These are phyloP conservation scores for Cephus cinctus DNA, from an alignment of 1,140 invertebrate genomes.

Conservation along the genomic window DNA sequence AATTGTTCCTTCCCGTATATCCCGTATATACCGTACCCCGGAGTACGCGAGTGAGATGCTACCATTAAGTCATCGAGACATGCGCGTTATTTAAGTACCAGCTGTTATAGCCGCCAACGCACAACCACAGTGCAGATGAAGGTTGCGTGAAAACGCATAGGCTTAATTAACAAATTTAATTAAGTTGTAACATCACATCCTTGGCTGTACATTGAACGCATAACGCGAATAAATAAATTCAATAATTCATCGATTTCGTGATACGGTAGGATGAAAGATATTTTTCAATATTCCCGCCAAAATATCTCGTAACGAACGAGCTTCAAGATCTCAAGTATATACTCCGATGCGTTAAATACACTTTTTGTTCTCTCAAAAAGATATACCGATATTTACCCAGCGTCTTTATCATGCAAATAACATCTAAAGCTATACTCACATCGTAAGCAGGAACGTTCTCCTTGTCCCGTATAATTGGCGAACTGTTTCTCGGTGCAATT, in stretches of 20 bases:
- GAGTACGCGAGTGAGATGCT: no score
- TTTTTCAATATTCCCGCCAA: no score
- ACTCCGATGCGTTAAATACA: slow-evolving; percentile 3
- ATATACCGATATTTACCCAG: no score
- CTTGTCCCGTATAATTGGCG: slow-evolving; percentile 59
- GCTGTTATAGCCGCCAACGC: no score
- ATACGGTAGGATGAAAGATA: no score
- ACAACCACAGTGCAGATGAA: neutral
- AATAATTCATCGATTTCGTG: no score
- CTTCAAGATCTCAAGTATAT: neutral
- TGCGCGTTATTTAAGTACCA: no score
- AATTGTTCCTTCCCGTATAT: no score
- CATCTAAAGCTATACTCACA: slow-evolving; percentile 48
- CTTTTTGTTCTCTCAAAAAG: no score
- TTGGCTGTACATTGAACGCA: slow-evolving; percentile 6
- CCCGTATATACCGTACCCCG: no score
- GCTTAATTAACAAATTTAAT: slow-evolving; percentile 28
- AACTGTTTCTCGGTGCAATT: slow-evolving; percentile 57
- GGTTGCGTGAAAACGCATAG: neutral
- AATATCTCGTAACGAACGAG: no score
- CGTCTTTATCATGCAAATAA: neutral
- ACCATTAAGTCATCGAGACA: no score
- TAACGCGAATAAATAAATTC: slow-evolving; percentile 1
- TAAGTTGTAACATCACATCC: slow-evolving; percentile 39
- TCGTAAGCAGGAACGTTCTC: slow-evolving; percentile 61